phyloP scores from a whole-genome alignment of 2,113 vertebrate genomes.

The Delphinus delphis region DNA sequence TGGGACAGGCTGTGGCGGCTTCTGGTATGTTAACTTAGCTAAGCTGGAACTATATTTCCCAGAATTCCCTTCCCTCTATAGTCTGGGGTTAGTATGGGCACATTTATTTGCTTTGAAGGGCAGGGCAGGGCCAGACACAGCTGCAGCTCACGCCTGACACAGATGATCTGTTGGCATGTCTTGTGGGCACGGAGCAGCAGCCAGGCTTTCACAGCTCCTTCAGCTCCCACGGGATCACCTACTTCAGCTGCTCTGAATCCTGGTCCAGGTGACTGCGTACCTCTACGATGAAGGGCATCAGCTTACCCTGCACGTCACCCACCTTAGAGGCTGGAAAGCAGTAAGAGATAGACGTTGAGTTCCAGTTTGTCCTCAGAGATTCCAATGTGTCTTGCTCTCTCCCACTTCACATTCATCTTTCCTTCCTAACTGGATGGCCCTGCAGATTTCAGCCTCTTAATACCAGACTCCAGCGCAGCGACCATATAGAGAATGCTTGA shows the following conservation, averaged over 20 bases:
- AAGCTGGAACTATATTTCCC: background rate
- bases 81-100: background rate
- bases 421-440: background rate
- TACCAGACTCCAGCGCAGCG: background rate
- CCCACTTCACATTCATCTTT: background rate
- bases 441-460: background rate
- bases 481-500: background rate
- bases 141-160: background rate
- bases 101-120: background rate
- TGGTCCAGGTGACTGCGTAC: fast-evolving
- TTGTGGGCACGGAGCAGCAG: background rate
- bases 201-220: background rate
- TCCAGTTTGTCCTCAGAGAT: background rate
- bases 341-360: fast-evolving
- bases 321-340: background rate
- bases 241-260: background rate
- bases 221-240: background rate
- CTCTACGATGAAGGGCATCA: background rate
- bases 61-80: background rate
- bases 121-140: background rate
- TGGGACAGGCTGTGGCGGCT: background rate
- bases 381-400: background rate
- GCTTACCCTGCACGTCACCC: background rate
- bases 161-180: background rate
- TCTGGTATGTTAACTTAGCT: background rate